Percentiles rank a stretch among this genome's conserved stretches.
Evolutionary conservation across 2,888 invertebrate species (phyloP).

Genomic region (Helleia helle): DNA sequence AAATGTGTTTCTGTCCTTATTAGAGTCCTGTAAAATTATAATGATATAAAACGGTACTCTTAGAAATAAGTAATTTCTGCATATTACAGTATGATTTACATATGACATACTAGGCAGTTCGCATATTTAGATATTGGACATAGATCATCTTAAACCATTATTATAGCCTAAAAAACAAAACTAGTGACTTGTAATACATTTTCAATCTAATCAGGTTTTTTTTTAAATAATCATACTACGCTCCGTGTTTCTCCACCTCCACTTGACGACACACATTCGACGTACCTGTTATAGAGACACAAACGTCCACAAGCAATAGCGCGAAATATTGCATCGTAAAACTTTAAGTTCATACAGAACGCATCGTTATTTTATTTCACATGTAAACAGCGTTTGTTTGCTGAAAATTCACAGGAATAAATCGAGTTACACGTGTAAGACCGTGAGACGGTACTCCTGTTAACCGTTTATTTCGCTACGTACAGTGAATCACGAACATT

Average conservation of each 20-base stretch:
- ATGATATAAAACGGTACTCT: too few relatives aligned
- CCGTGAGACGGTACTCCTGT: constrained; percentile 40
- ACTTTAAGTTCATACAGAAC: constrained; percentile 18
- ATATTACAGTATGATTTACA: too few relatives aligned
- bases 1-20: too few relatives aligned
- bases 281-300: constrained; percentile 1
- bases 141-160: too few relatives aligned
- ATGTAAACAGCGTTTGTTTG: constrained; percentile 54
- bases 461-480: constrained; percentile 56
- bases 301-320: constrained; percentile 6
- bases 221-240: too few relatives aligned
- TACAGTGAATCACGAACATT: constrained; percentile 25
- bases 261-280: constrained; percentile 3
- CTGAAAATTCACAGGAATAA: constrained; percentile 55
- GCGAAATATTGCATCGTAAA: constrained; percentile 19
- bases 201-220: too few relatives aligned
- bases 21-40: too few relatives aligned
- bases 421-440: constrained; percentile 61
- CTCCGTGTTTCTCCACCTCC: not conserved
- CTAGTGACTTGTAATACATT: too few relatives aligned
- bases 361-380: constrained; percentile 43
- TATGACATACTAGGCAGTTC: too few relatives aligned
- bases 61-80: too few relatives aligned
- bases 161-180: too few relatives aligned
- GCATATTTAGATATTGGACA: too few relatives aligned